A percentile compares a stretch with the other conserved stretches of the same genome.
phyloP scores from a whole-genome alignment of 1,140 invertebrate species.

The Plutomurus gul region DNA sequence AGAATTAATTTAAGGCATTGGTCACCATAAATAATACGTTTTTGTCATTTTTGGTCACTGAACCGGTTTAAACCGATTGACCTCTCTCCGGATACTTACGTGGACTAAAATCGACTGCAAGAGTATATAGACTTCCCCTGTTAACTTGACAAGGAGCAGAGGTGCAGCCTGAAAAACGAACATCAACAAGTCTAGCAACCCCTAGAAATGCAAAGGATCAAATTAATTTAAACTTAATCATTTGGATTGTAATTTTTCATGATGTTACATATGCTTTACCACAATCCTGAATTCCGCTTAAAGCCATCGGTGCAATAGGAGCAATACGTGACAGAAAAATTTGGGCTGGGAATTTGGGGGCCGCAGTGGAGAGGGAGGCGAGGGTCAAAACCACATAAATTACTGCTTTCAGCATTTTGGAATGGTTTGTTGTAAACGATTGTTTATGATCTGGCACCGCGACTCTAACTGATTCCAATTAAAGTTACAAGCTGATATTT shows the following conservation, averaged over 20 bases:
- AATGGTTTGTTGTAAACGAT: too few species aligned
- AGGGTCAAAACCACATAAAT: not conserved
- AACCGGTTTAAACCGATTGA: not conserved
- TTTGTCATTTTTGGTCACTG: not conserved
- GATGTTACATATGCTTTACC: conserved; percentile 12
- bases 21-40: too few species aligned
- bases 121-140: not conserved
- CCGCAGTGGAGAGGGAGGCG: not conserved
- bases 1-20: too few species aligned
- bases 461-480: not conserved
- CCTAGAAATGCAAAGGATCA: not conserved
- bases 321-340: not conserved
- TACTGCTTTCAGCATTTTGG: not conserved
- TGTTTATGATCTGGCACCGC: too few species aligned
- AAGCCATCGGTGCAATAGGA: not conserved
- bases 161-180: not conserved
- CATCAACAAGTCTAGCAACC: not conserved
- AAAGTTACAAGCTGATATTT: not conserved
- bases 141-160: not conserved
- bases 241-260: not conserved
- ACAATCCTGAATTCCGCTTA: not conserved
- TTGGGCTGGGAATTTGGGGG: not conserved
- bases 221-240: not conserved
- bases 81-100: not conserved
- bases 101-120: conserved; percentile 5